A percentile compares a stretch with the other conserved stretches of the same genome.
These are phyloP conservation scores for Eurystomus gularis DNA, from an alignment of 2,113 vertebrate genomes.

Conservation along the genomic window DNA sequence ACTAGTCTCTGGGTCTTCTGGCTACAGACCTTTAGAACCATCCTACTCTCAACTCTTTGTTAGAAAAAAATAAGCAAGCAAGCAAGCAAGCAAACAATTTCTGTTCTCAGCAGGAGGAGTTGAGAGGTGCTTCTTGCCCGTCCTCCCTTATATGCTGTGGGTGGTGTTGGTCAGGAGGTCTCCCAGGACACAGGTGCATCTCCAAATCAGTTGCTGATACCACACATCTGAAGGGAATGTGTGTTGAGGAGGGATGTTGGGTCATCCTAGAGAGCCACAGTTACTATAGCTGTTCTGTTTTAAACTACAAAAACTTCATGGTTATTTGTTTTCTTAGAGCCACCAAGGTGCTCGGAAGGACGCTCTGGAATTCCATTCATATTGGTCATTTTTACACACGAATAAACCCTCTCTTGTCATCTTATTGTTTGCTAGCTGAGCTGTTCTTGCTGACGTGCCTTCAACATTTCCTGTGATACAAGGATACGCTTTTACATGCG, in stretches of 20 bases:
- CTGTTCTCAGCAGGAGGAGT: not conserved
- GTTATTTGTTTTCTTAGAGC: not conserved
- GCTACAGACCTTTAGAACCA: accelerated
- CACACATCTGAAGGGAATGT: not conserved
- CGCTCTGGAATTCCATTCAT: not conserved
- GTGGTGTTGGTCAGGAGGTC: not conserved
- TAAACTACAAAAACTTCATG: not conserved
- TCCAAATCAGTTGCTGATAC: not conserved
- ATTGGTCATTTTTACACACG: not conserved
- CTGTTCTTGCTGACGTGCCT: not conserved
- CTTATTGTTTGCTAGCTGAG: not conserved
- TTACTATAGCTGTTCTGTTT: not conserved
- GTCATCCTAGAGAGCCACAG: not conserved
- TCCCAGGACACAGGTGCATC: not conserved
- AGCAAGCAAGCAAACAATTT: not conserved
- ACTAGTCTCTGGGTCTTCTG: accelerated
- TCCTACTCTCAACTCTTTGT: not conserved
- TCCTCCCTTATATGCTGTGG: not conserved
- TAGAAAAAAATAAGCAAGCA: not conserved
- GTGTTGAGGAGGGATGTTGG: not conserved
- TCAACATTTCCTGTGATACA: not conserved
- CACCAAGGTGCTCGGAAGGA: not conserved
- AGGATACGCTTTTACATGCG: not conserved
- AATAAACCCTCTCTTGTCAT: not conserved
- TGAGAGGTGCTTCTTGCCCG: accelerated